A percentile compares a stretch with the other conserved stretches of the same genome.
These are phyloP conservation scores for Notarius quadriscutis DNA, from an alignment of 2,113 vertebrate genomes.

Conservation along the genomic window DNA sequence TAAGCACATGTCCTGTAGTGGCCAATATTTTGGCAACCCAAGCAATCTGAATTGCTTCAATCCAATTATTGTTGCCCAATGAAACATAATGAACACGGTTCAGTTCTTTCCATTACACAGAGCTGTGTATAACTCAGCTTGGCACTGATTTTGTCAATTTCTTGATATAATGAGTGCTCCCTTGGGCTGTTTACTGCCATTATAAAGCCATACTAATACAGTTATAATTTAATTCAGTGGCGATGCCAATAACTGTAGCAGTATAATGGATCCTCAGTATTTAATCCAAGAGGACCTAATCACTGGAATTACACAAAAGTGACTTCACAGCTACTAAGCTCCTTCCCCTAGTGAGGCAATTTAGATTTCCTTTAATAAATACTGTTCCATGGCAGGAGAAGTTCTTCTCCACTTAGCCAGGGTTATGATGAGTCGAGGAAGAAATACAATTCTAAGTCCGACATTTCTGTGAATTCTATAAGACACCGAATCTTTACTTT, in stretches of 20 bases:
- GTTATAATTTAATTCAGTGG: slow-evolving; percentile 25
- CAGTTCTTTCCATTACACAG: not conserved
- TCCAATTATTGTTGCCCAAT: not conserved
- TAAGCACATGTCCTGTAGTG: not conserved
- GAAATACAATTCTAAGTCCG: not conserved
- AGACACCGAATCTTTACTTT: not conserved
- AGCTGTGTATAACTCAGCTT: not conserved
- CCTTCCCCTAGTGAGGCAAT: slow-evolving; percentile 31
- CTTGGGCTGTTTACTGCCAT: slow-evolving; percentile 2
- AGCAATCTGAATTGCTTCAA: not conserved
- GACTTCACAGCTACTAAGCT: slow-evolving; percentile 30
- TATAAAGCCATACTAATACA: slow-evolving; percentile 13
- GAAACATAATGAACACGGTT: not conserved
- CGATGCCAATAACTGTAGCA: not conserved
- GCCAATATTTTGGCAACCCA: not conserved
- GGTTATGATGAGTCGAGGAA: not conserved
- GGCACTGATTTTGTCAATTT: not conserved
- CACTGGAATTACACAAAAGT: slow-evolving; percentile 31
- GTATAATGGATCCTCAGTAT: slow-evolving; percentile 29
- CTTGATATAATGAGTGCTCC: not conserved
- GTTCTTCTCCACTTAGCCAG: slow-evolving; percentile 23
- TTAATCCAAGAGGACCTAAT: slow-evolving; percentile 40
- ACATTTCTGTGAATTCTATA: slow-evolving; percentile 13
- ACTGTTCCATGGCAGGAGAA: slow-evolving; percentile 20
- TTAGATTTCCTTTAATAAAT: slow-evolving; percentile 44